A percentile compares a stretch with the other conserved stretches of the same genome.
Conservation (phyloP, 2,113 vertebrate genomes). For the Pyrgilauda ruficollis region DNA sequence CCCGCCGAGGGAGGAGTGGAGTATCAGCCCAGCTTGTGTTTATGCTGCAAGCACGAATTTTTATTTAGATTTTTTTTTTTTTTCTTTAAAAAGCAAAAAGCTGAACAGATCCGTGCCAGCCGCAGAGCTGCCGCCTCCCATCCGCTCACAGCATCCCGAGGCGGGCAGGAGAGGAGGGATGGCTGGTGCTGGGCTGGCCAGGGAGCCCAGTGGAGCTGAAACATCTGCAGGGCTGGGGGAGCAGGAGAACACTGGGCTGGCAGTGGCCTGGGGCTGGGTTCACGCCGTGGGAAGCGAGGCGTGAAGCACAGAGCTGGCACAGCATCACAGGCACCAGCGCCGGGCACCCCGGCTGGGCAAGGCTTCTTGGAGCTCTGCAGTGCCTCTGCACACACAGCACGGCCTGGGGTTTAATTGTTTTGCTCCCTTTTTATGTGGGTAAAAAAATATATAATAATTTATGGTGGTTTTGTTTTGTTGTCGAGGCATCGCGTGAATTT, state of each 20-base stretch:
- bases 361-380: background rate
- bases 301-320: constrained; percentile 10
- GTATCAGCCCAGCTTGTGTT: background rate
- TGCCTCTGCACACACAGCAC: background rate
- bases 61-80: background rate
- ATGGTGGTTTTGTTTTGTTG: background rate
- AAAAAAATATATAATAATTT: background rate
- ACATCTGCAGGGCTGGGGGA: background rate
- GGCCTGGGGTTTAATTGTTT: background rate
- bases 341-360: background rate
- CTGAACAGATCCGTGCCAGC: background rate
- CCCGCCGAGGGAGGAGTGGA: background rate
- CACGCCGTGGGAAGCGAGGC: background rate
- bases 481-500: background rate
- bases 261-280: background rate
- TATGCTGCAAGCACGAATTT: background rate
- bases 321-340: background rate
- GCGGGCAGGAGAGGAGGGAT: background rate
- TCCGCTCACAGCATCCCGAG: rapidly evolving
- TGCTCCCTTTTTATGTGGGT: background rate
- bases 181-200: background rate
- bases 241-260: background rate
- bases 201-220: background rate
- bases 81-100: background rate
- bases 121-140: background rate